Conservation (phyloP, 2,113 vertebrate genomes). For the Hirundichthys speculiger region DNA sequence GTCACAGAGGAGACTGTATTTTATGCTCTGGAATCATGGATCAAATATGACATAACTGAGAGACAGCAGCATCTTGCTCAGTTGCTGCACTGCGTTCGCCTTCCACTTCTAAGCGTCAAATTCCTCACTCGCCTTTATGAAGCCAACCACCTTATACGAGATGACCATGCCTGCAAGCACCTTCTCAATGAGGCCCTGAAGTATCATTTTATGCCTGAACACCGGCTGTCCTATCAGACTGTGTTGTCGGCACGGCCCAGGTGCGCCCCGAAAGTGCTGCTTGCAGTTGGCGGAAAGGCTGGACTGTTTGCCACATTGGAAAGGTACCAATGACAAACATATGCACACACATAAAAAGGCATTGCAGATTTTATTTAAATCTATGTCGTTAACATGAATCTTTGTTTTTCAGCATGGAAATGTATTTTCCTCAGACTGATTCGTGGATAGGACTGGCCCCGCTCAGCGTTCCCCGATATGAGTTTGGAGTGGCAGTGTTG, state of each 20-base stretch:
- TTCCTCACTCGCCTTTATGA: slow-evolving; percentile 96
- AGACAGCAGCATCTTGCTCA: slow-evolving; percentile 93
- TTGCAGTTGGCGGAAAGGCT: slow-evolving; percentile 96
- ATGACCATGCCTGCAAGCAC: slow-evolving; percentile 96
- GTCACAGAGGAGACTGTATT: slow-evolving; percentile 95
- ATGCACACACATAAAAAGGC: not conserved
- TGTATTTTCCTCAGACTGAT: slow-evolving; percentile 98
- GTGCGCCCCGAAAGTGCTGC: slow-evolving; percentile 95
- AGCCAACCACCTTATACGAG: slow-evolving; percentile 97
- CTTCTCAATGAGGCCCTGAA: slow-evolving; percentile 98
- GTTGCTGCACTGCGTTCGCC: slow-evolving; percentile 92
- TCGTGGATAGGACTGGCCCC: slow-evolving; percentile 98
- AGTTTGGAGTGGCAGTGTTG: slow-evolving; percentile 94
- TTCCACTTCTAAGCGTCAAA: slow-evolving; percentile 96
- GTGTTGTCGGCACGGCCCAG: slow-evolving; percentile 91
- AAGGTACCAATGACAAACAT: slow-evolving; percentile 80
- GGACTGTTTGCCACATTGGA: slow-evolving; percentile 96
- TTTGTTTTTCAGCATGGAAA: slow-evolving; percentile 87
- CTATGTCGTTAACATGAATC: not conserved
- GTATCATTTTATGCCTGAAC: slow-evolving; percentile 99
- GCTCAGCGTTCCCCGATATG: slow-evolving; percentile 91
- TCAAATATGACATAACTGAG: slow-evolving; percentile 95
- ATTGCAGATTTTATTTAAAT: not conserved
- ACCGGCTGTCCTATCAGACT: slow-evolving; percentile 95
- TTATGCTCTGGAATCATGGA: slow-evolving; percentile 94